Percentiles rank a stretch among this genome's conserved stretches.
These are phyloP conservation scores for Stegodyphus dumicola DNA, from an alignment of 1,140 invertebrate species.

Conservation along the genomic window DNA sequence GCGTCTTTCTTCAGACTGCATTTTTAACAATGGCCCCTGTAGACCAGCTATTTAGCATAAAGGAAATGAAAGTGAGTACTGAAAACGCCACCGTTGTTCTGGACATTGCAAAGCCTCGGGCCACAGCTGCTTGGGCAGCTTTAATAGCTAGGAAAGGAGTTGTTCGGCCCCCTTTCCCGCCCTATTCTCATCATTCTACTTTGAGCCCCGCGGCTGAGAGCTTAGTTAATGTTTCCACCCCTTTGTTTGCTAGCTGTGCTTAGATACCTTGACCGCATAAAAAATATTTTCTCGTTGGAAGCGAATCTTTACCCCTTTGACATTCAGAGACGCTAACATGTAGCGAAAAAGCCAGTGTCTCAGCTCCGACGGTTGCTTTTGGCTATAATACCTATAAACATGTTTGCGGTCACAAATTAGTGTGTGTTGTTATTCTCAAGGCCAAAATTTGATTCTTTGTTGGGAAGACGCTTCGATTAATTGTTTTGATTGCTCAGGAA, in stretches of 20 bases:
- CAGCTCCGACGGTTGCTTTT: no score
- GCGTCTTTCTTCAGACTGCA: no score
- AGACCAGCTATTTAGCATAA: slow-evolving; percentile 14
- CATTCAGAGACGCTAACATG: not conserved
- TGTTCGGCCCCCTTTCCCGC: not conserved
- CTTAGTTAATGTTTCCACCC: slow-evolving; percentile 19
- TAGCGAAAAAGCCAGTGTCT: no score
- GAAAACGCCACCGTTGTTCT: slow-evolving; percentile 15
- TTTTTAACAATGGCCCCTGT: not conserved
- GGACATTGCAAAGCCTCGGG: not conserved
- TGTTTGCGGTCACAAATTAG: no score
- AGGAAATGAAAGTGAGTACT: slow-evolving; percentile 8
- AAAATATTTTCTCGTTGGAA: no score
- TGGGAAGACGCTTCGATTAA: no score
- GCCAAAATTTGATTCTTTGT: no score
- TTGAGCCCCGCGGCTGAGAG: slow-evolving; percentile 3
- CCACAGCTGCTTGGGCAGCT: not conserved
- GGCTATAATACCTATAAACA: no score
- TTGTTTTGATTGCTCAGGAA: no score
- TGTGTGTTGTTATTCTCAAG: no score
- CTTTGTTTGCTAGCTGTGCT: slow-evolving; percentile 18
- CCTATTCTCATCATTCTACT: not conserved
- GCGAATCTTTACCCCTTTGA: slow-evolving; percentile 22
- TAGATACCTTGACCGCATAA: not conserved
- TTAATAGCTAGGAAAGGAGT: slow-evolving; percentile 4